Percentiles rank a stretch among this genome's conserved stretches.
Evolutionary conservation across 2,113 vertebrate genomes (phyloP).

Genomic region (Myxocyprinus asiaticus): DNA sequence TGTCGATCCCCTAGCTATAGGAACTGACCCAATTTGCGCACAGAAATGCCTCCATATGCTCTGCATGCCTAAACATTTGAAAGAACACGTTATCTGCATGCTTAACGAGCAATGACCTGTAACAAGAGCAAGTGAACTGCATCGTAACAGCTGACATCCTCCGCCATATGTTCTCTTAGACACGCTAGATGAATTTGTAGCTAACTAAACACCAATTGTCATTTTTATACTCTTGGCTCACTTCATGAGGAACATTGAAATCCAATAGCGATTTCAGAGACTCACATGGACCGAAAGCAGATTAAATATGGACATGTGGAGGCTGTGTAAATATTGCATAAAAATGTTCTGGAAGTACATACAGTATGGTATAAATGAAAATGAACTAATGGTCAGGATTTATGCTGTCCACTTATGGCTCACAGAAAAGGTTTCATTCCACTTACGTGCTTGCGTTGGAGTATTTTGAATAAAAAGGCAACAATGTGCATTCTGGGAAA

Average conservation of each 20-base stretch:
- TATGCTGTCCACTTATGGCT: constrained; percentile 11
- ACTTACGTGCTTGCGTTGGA: constrained; percentile 32
- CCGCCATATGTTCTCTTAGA: constrained; percentile 61
- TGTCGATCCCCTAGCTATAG: constrained; percentile 34
- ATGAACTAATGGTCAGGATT: constrained; percentile 22
- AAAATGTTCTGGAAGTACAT: not conserved
- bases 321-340: constrained; percentile 36
- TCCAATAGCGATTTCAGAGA: constrained; percentile 5
- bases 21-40: constrained; percentile 64
- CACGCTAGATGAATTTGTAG: constrained; percentile 29
- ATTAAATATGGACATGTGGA: not conserved
- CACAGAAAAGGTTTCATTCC: constrained; percentile 13
- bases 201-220: not conserved
- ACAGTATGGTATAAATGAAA: constrained; percentile 2
- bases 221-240: not conserved
- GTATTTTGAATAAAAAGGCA: constrained; percentile 43
- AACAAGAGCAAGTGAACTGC: constrained; percentile 66
- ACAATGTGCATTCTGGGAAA: constrained; percentile 51
- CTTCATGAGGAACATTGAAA: constrained; percentile 17
- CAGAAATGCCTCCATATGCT: constrained; percentile 68
- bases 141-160: constrained; percentile 52
- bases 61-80: constrained; percentile 60
- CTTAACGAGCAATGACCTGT: constrained; percentile 61
- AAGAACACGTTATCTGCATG: constrained; percentile 69
- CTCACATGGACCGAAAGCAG: not conserved